Evolutionary conservation across 2,797 vertebrate genomes (phyloP), one percentile per base, ranked within the genome.

Genomic region (Arnoldichthys spilopterus): DNA sequence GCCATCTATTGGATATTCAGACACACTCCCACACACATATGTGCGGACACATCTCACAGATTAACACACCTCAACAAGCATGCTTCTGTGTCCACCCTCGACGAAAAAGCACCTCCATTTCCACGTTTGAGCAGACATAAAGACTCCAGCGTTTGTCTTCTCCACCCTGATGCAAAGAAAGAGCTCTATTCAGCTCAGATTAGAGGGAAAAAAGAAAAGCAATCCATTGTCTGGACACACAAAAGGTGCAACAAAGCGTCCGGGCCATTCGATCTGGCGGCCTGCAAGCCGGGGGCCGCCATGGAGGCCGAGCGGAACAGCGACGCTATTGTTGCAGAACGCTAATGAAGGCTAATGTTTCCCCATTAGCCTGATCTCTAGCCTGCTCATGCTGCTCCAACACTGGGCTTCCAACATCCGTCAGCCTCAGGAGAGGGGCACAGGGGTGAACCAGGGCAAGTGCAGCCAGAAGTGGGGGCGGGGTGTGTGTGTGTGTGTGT

Each of bases 311-410:
- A 67, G 76, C 37, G 68, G 81, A 85, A 85, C 82, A 83, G 76
- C 75, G 74, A 43, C 54, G 62, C 81, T 80, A 86, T 86, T 88
- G 83, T 86, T 63, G 72, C 20, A 64, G 43, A 30, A 63, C 63
- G 80, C 82, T 82, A 83, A 78, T 82, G 73, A 83, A 61, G 74
- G 85, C 77, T 85, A 76, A 62, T 56, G 81, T 88, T 88, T 84
- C 84, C 66, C 32, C 74, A 59, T 77, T 62, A 7, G 64, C 40
- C 67, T 40, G 34, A 59, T 26, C 56, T 28, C 69, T 72, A 28
- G 24, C 30, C 54, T 22, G 28, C 28, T n/a, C 47, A n/a, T 43
- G 47, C 58, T 66, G 51, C 71, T 71, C 79, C 8, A 15, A 62
- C 61, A 73, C 34, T 49, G 77, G 71, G 64, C 72, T 66, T 71